phyloP scores from a whole-genome alignment of 2,113 vertebrate genomes.

The Diphyllodes magnificus region DNA sequence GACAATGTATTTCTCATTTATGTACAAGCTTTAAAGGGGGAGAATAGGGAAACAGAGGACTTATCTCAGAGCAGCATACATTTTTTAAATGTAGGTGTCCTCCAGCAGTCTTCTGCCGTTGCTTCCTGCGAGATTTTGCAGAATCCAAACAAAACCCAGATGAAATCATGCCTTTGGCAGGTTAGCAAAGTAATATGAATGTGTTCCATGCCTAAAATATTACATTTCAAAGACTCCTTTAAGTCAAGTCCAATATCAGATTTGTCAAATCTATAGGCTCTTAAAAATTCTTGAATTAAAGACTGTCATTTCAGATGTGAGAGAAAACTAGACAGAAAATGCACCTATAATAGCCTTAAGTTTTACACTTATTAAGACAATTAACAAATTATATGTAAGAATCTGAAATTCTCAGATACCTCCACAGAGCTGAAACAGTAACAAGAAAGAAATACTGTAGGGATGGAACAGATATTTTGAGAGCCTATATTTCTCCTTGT shows the following conservation, averaged over 20 bases:
- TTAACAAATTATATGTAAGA: neutral
- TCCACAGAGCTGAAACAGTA: neutral
- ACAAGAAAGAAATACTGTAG: neutral
- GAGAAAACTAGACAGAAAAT: neutral
- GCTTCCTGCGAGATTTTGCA: neutral
- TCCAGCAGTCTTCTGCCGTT: neutral
- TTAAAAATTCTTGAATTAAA: neutral
- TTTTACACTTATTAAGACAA: neutral
- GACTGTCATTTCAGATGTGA: neutral
- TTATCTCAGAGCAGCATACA: neutral
- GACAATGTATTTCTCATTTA: slow-evolving; percentile 10
- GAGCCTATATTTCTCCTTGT: neutral
- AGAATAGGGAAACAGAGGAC: neutral
- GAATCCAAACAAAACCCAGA: neutral
- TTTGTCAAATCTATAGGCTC: neutral
- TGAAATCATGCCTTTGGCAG: neutral
- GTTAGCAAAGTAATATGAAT: slow-evolving; percentile 4
- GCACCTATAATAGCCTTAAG: neutral
- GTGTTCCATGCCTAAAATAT: neutral
- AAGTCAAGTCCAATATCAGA: neutral
- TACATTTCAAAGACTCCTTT: neutral
- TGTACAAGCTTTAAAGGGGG: neutral
- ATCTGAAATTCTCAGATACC: neutral
- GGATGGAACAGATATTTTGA: neutral
- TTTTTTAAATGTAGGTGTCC: neutral